These are phyloP conservation scores for Drosophila subquinaria DNA, from an alignment of 2,888 invertebrate genomes.

Conservation along the genomic window DNA sequence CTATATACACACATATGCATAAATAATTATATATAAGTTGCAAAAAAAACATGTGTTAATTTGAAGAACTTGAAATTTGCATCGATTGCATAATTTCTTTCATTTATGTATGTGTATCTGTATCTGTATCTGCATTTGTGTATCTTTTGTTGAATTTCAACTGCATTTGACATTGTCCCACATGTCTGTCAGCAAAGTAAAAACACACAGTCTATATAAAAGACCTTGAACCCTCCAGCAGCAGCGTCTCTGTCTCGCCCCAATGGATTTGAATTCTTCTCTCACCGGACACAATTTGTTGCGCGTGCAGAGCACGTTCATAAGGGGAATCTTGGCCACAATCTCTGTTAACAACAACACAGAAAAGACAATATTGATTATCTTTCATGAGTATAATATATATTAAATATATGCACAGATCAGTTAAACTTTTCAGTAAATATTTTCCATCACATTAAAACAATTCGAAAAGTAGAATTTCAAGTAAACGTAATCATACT, in stretches of 20 bases:
- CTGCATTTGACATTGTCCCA: constrained; percentile 36
- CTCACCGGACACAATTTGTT: constrained; percentile 15
- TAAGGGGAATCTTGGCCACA: background rate
- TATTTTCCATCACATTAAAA: background rate
- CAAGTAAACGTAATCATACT: background rate
- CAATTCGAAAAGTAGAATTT: background rate
- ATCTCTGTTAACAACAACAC: background rate
- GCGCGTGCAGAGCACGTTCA: constrained; percentile 21
- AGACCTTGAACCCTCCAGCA: constrained; percentile 47
- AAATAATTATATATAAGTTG: too few species aligned
- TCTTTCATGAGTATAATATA: background rate
- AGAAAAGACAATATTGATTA: constrained; percentile 9
- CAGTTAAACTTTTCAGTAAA: background rate
- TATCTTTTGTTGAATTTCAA: constrained; percentile 24
- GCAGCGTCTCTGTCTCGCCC: constrained; percentile 2
- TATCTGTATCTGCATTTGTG: constrained; percentile 5
- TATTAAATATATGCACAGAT: background rate
- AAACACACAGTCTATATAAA: background rate
- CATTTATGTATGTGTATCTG: constrained; percentile 9
- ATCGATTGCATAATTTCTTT: constrained; percentile 50
- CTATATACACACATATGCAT: background rate
- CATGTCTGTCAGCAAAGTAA: background rate
- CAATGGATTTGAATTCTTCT: constrained; percentile 1
- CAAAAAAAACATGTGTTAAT: constrained; percentile 28
- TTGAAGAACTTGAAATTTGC: constrained; percentile 33